Evolutionary conservation across 2,113 vertebrate genomes (phyloP).

Genomic region (Lepus timidus): DNA sequence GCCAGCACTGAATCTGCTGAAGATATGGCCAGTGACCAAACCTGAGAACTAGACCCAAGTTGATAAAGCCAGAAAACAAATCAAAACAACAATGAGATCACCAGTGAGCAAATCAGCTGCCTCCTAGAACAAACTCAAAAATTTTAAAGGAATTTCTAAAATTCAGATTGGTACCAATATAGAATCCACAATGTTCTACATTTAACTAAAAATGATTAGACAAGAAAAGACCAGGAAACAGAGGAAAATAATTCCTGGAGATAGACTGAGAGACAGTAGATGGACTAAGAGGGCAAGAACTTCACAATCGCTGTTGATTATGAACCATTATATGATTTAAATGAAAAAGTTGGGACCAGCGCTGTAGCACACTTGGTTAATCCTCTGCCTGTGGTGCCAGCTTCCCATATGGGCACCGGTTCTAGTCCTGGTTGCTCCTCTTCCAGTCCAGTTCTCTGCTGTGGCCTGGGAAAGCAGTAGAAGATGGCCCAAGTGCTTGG

Average conservation of each 20-base stretch:
- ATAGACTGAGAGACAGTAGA: fast-evolving
- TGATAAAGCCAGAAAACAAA: neutral
- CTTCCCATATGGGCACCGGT: no score
- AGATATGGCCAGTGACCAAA: neutral
- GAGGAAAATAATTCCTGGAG: neutral
- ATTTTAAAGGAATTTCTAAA: neutral
- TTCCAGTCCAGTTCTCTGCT: no score
- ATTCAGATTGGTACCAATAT: neutral
- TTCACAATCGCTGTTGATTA: fast-evolving
- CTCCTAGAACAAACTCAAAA: neutral
- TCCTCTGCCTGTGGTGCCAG: no score
- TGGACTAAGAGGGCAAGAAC: neutral
- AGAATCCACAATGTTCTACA: neutral
- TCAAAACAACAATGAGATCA: fast-evolving
- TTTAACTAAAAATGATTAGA: neutral
- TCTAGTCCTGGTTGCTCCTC: no score
- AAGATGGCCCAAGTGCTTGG: no score
- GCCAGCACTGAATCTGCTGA: fast-evolving
- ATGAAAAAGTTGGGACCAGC: no score
- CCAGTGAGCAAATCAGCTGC: no score
- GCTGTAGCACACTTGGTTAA: no score
- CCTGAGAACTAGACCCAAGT: neutral
- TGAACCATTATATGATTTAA: neutral
- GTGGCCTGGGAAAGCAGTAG: no score
- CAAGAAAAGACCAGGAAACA: neutral